These are phyloP conservation scores for Halcyon senegalensis DNA, from an alignment of 2,113 vertebrate species.

Conservation along the genomic window DNA sequence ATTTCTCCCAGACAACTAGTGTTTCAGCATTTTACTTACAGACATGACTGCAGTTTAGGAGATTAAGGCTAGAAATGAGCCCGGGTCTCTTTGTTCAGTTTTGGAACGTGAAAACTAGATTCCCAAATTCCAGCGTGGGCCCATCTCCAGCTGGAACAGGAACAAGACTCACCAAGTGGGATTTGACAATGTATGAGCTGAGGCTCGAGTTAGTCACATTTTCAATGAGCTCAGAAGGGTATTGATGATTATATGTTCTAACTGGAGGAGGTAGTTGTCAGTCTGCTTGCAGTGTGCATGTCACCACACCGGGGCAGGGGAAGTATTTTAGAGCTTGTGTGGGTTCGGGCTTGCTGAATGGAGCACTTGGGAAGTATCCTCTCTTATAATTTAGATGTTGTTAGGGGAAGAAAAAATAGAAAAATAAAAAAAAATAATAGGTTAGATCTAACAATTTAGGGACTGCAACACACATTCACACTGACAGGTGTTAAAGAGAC, in stretches of 20 bases:
- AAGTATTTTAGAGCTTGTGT: slow-evolving; percentile 54
- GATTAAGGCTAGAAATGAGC: slow-evolving; percentile 23
- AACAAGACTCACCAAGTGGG: slow-evolving; percentile 51
- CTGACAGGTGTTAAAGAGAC: neutral
- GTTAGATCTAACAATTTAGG: neutral
- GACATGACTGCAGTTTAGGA: slow-evolving; percentile 17
- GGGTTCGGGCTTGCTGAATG: slow-evolving; percentile 29
- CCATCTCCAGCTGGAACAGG: slow-evolving; percentile 58
- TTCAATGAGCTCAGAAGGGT: slow-evolving; percentile 51
- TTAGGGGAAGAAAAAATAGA: neutral
- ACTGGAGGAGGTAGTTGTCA: slow-evolving; percentile 64
- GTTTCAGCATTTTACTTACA: slow-evolving; percentile 57
- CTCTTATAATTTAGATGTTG: slow-evolving; percentile 18
- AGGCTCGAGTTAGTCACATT: slow-evolving; percentile 50
- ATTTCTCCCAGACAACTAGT: slow-evolving; percentile 41
- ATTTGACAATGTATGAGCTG: slow-evolving; percentile 49
- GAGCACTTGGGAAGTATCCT: slow-evolving; percentile 32
- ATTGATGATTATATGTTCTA: slow-evolving; percentile 51
- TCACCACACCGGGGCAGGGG: neutral
- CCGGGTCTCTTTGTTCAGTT: neutral
- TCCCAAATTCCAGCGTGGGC: slow-evolving; percentile 57
- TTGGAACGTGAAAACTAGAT: slow-evolving; percentile 28
- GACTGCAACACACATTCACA: neutral
- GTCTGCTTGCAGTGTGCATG: slow-evolving; percentile 29
- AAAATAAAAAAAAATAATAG: neutral